phyloP scores from a whole-genome alignment of 2,888 invertebrate species.

The Drosophila mimica region DNA sequence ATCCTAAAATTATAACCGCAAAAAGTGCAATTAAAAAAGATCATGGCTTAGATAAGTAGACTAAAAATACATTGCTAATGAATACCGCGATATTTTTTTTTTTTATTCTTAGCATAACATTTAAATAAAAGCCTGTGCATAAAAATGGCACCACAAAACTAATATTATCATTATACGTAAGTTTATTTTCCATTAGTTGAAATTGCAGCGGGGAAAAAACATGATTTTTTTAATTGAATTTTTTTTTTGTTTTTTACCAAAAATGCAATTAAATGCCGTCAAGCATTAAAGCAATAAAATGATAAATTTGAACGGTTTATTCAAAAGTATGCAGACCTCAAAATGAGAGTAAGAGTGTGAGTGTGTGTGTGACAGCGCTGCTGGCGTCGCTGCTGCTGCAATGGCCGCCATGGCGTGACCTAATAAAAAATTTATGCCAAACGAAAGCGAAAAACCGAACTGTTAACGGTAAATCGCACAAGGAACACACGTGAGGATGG shows the following conservation, averaged over 20 bases:
- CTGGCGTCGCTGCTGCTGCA: slow-evolving; percentile 42
- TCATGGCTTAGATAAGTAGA: neutral
- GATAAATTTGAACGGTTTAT: slow-evolving; percentile 41
- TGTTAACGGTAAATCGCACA: slow-evolving; percentile 37
- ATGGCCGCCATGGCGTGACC: slow-evolving; percentile 66
- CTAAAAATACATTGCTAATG: neutral
- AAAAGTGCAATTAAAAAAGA: neutral
- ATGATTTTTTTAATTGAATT: slow-evolving; percentile 11
- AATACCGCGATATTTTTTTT: neutral
- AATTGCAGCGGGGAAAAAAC: neutral
- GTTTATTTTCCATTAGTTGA: slow-evolving; percentile 2
- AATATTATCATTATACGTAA: neutral
- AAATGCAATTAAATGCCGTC: slow-evolving; percentile 65
- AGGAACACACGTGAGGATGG: slow-evolving; percentile 5
- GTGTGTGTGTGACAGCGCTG: slow-evolving; percentile 19
- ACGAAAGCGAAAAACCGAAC: slow-evolving; percentile 68
- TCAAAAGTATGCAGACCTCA: slow-evolving; percentile 48
- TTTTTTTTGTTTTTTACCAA: slow-evolving; percentile 2
- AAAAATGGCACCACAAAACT: neutral
- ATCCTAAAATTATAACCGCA: neutral
- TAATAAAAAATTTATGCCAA: slow-evolving; percentile 78
- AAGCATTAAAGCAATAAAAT: slow-evolving; percentile 56
- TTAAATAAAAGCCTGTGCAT: neutral
- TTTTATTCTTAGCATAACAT: neutral
- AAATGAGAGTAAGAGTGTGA: slow-evolving; percentile 40